Conservation (phyloP, 2,797 vertebrate species). For the Anolis apletophallus region DNA sequence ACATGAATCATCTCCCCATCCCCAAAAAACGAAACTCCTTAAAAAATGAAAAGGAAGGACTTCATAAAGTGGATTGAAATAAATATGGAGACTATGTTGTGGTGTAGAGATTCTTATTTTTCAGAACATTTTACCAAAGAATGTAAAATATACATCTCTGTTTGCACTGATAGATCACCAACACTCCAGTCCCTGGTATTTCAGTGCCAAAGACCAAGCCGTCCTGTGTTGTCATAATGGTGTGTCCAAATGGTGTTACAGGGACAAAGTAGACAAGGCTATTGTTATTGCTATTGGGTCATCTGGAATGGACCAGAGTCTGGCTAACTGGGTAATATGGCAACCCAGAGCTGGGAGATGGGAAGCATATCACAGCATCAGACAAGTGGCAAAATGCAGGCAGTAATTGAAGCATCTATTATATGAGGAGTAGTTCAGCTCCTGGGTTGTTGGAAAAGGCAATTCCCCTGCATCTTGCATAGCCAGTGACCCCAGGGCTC, state of each 20-base stretch:
- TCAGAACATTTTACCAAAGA: constrained; percentile 53
- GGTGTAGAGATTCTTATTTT: constrained; percentile 40
- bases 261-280: not conserved
- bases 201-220: not conserved
- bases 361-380: no score
- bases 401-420: no score
- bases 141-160: constrained; percentile 13
- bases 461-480: no score
- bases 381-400: no score
- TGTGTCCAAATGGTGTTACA: no score
- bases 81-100: not conserved
- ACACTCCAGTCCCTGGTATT: no score
- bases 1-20: not conserved
- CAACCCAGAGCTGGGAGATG: no score
- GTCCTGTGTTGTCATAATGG: no score
- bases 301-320: not conserved
- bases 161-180: no score
- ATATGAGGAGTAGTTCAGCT: no score
- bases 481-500: no score
- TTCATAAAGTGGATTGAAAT: constrained; percentile 60
- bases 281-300: not conserved
- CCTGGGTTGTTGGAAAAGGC: no score
- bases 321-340: not conserved
- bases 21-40: not conserved
- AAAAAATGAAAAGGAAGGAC: not conserved